A percentile compares a stretch with the other conserved stretches of the same genome.
Conservation (phyloP, 2,113 vertebrate species). For the Promerops cafer region DNA sequence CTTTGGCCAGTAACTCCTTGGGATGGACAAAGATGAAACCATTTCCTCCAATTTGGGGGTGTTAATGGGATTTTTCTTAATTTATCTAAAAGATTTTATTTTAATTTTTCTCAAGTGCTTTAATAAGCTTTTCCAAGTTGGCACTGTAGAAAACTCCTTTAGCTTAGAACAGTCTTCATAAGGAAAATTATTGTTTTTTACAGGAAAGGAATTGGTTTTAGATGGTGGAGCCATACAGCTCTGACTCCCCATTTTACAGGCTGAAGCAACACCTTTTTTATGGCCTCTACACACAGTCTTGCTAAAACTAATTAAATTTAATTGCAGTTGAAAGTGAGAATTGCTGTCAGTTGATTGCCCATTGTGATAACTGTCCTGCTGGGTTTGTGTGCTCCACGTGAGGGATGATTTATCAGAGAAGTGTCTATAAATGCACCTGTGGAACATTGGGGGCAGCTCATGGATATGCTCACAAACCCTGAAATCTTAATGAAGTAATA, state of each 20-base stretch:
- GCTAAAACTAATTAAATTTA: neutral
- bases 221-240: neutral
- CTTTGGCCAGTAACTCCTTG: neutral
- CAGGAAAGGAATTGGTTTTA: neutral
- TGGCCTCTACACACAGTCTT: neutral
- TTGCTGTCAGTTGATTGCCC: neutral
- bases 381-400: fast-evolving
- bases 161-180: neutral
- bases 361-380: neutral
- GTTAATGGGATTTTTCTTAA: neutral
- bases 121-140: neutral
- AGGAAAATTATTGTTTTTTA: neutral
- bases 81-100: neutral
- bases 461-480: neutral
- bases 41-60: neutral
- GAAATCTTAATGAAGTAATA: neutral
- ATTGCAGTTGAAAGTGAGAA: neutral
- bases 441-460: neutral
- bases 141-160: neutral
- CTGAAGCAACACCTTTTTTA: neutral
- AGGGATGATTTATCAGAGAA: neutral
- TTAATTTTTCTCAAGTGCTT: neutral
- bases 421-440: neutral
- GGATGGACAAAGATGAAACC: neutral
- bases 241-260: neutral